A percentile compares a stretch with the other conserved stretches of the same genome.
Conservation (phyloP, 1,140 invertebrate genomes). For the Rhopalosiphum maidis region DNA sequence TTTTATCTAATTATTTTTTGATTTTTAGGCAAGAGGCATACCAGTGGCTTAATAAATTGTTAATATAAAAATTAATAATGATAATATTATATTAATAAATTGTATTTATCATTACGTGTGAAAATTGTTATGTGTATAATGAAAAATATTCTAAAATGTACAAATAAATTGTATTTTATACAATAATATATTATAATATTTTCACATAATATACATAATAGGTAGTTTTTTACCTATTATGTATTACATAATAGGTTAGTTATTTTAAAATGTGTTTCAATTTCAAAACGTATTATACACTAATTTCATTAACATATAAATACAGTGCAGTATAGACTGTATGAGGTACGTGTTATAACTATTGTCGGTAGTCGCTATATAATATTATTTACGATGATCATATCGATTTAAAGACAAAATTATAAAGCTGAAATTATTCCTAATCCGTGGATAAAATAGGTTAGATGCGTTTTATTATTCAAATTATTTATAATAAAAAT, state of each 20-base stretch:
- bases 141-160: neutral
- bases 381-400: neutral
- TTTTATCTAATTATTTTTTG: too few species aligned
- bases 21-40: too few species aligned
- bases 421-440: neutral
- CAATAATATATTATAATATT: neutral
- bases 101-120: neutral
- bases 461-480: neutral
- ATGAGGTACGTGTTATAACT: neutral
- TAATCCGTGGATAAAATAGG: neutral
- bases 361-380: neutral
- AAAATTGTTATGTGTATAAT: neutral
- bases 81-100: neutral
- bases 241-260: neutral
- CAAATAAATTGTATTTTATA: neutral
- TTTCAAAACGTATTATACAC: neutral
- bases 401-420: neutral
- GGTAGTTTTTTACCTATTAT: too few species aligned
- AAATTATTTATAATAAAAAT: conserved; percentile 6
- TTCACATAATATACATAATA: neutral
- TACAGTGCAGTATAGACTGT: neutral
- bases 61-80: neutral
- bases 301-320: neutral
- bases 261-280: too few species aligned
- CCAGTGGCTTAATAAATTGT: too few species aligned